A percentile compares a stretch with the other conserved stretches of the same genome.
These are phyloP conservation scores for Xestia c-nigrum DNA, from an alignment of 2,888 invertebrate genomes.

Conservation along the genomic window DNA sequence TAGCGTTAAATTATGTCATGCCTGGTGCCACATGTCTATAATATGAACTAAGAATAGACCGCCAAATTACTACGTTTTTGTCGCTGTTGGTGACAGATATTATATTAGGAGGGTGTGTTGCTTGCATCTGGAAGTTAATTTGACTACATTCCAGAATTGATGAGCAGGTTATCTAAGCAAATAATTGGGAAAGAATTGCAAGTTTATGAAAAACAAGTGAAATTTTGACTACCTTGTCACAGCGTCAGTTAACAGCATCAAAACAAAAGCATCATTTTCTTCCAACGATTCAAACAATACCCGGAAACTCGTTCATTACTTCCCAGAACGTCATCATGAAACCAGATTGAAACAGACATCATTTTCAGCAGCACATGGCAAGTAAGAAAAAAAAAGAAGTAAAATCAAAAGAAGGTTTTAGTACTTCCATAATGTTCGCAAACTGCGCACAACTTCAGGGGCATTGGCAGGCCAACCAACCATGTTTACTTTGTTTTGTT, in stretches of 20 bases:
- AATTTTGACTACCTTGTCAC: neutral
- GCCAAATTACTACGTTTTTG: neutral
- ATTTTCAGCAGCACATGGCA: conserved; percentile 9
- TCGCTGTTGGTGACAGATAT: conserved; percentile 29
- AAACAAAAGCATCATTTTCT: neutral
- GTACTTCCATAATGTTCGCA: conserved; percentile 38
- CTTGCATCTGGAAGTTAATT: conserved; percentile 19
- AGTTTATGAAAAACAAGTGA: neutral
- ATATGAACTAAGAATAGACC: conserved; percentile 30
- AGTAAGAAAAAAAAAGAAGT: conserved; percentile 24
- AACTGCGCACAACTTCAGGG: conserved; percentile 38
- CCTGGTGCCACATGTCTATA: neutral
- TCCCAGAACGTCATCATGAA: neutral
- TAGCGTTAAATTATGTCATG: neutral
- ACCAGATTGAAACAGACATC: neutral
- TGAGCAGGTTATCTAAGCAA: neutral
- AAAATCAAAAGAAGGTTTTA: conserved; percentile 33
- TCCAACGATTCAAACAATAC: neutral
- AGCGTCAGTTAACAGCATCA: too few species aligned
- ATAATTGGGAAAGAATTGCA: neutral
- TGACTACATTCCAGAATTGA: neutral
- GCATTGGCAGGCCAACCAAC: conserved; percentile 54
- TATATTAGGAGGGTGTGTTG: conserved; percentile 31
- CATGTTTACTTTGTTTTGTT: conserved; percentile 73
- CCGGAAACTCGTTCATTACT: neutral